Base-by-base conservation (phyloP, 2,888 invertebrate species). In the Lobophora halterata region DNA sequence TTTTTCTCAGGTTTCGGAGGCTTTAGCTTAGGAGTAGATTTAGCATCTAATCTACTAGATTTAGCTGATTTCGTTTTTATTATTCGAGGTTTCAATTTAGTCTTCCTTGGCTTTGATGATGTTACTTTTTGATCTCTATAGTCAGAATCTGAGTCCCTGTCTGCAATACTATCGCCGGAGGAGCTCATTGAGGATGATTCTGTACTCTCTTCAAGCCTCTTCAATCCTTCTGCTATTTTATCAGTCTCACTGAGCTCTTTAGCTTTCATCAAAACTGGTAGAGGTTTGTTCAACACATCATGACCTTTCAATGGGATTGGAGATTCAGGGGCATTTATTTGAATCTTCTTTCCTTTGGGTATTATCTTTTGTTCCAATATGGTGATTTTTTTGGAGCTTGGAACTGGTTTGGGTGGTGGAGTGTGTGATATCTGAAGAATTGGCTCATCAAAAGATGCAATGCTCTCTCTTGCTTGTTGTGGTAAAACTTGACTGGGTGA, bases 101-200 rank as follows among this genome's bases (percentile, higher is more conserved):
- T 49, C 46, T 71, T 79, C 37, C 68, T 78, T n/a, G 71, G 46
- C 46, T 78, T 72, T 2, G 71, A 40, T 28, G 78, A 56, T 18
- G 62, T 62, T 34, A 82, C 79, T 55, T 73, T 81, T 39, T 71
- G 66, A 33, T 89, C 89, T 57, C 88, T 89, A 40, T 91, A 89
- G 54, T 90, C 89, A 44, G 90, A 90, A 76, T 91, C 91, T 14
- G 90, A 89, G 57, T 91, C 91, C 64, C 90, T 88, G 38, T 91
- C 91, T 25, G 89, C 88, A 30, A 78, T 68, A 58, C 90, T 90
- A 10, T 90, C 90, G 46, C 87, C 89, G 21, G 88, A 81, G 31
- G 86, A 82, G 55, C 83, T 86, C 19, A 70, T 62, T 4, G 85
- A 81, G 29, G 87, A 78, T 32, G 90, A 75, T 65, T 91, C 83